Base-by-base conservation (phyloP, 2,113 vertebrate species). In the Pygathrix nemaeus region DNA sequence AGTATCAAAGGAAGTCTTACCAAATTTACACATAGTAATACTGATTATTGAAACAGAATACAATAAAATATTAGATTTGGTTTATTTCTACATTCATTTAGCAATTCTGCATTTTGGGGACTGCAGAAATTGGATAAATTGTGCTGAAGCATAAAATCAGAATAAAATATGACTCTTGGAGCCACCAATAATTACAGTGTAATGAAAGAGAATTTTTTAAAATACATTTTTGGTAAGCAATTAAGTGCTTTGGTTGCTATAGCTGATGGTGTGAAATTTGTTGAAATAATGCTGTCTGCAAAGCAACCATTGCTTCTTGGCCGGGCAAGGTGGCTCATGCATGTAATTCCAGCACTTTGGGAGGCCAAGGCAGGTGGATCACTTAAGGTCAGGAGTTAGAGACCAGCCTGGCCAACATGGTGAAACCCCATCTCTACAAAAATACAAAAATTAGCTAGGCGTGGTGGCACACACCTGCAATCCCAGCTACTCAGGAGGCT, bases 211-310 rank as follows among this genome's bases (percentile, higher is more conserved):
- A 27, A 35, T 79, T 88, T 70, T 64, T 2, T 8, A 5, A 84
- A 70, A 57, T 30, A 59, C 35, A 30, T 66, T 92, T 85, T 93
- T 50, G 59, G 30, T 86, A 70, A 91, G 70, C 13, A 68, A 45
- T 84, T 59, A 88, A 6, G 25, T 48, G 35, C n/a, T 76, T 30
- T 64, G 61, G 43, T 25, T 93, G 95, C 75, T 55, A 11, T 9
- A 87, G 21, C 76, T 86, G 59, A 86, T 83, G 40, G 64, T 52
- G 6, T 25, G 45, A 92, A 88, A 25, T 72, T 35, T 82, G 52
- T 55, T 87, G 68, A 86, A 92, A 92, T 93, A 92, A 88, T 12
- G 27, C 30, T 50, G 8, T 66, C 57, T 64, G 43, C 79, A 97
- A 78, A 82, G 57, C 50, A 92, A 76, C 72, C 88, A 55, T 86